Percentiles rank a stretch among this genome's conserved stretches.
These are phyloP conservation scores for Litocranius walleri DNA, from an alignment of 2,113 vertebrate genomes.

Conservation along the genomic window DNA sequence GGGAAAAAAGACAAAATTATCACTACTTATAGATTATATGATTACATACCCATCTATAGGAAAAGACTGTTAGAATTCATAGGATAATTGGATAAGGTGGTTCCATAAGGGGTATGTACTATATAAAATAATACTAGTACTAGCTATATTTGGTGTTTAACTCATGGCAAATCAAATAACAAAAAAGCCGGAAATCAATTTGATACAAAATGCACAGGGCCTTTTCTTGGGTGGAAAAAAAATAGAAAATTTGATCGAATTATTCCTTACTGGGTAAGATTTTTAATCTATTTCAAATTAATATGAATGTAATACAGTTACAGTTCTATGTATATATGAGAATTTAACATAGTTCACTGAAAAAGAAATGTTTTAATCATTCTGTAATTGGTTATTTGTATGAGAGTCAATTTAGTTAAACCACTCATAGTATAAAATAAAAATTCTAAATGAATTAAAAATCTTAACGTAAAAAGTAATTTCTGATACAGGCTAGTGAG, in stretches of 20 bases:
- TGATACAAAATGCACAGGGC: neutral
- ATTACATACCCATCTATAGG: neutral
- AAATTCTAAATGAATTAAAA: neutral
- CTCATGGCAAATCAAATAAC: neutral
- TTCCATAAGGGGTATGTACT: neutral
- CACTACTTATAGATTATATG: neutral
- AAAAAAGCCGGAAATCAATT: neutral
- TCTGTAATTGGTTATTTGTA: neutral
- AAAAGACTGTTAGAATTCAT: neutral
- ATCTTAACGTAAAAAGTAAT: neutral
- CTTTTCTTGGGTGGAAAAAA: neutral
- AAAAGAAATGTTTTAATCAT: neutral
- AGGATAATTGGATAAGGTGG: neutral
- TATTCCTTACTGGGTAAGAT: neutral
- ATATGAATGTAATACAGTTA: neutral
- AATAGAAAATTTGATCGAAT: neutral
- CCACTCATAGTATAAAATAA: neutral
- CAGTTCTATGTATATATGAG: neutral
- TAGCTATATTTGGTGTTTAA: neutral
- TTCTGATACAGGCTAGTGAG: neutral
- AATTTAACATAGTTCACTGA: neutral
- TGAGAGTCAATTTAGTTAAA: neutral
- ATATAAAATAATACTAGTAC: neutral
- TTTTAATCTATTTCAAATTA: conserved; percentile 9
- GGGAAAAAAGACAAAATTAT: neutral